A percentile compares a stretch with the other conserved stretches of the same genome.
phyloP scores from a whole-genome alignment of 1,140 invertebrate genomes.

The Meloidogyne floridensis region DNA sequence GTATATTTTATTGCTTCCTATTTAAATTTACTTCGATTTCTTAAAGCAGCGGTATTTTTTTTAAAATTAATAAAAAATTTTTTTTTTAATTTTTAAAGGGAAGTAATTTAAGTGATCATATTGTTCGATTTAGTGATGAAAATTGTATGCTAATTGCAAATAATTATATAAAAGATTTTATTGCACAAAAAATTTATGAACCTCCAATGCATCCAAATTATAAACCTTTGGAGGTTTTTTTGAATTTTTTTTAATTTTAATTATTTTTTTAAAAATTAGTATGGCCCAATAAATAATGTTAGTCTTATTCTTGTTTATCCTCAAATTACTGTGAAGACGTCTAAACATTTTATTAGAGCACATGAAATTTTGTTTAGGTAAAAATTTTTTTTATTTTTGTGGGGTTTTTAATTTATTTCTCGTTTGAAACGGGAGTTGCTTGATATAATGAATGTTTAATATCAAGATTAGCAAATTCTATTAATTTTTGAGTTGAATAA shows the following conservation, averaged over 20 bases:
- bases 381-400: neutral
- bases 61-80: conserved; percentile 13
- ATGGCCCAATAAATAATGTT: conserved; percentile 38
- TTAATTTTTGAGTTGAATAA: no score
- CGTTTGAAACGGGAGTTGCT: no score
- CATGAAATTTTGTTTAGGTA: conserved; percentile 40
- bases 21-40: conserved; percentile 44
- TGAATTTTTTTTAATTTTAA: neutral
- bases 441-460: no score
- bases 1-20: conserved; percentile 39
- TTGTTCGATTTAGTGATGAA: conserved; percentile 22
- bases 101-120: conserved; percentile 41
- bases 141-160: conserved; percentile 34
- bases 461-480: no score
- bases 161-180: conserved; percentile 40
- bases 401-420: no score
- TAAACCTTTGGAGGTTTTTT: conserved; percentile 30
- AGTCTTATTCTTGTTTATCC: conserved; percentile 48
- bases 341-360: conserved; percentile 33
- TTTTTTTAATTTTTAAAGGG: conserved; percentile 33
- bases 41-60: conserved; percentile 43
- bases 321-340: conserved; percentile 32
- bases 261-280: conserved; percentile 26
- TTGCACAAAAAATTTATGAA: conserved; percentile 39
- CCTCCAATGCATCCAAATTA: conserved; percentile 36